Evolutionary conservation across 1,140 invertebrate genomes (phyloP).

Genomic region (Leucophenga varia): DNA sequence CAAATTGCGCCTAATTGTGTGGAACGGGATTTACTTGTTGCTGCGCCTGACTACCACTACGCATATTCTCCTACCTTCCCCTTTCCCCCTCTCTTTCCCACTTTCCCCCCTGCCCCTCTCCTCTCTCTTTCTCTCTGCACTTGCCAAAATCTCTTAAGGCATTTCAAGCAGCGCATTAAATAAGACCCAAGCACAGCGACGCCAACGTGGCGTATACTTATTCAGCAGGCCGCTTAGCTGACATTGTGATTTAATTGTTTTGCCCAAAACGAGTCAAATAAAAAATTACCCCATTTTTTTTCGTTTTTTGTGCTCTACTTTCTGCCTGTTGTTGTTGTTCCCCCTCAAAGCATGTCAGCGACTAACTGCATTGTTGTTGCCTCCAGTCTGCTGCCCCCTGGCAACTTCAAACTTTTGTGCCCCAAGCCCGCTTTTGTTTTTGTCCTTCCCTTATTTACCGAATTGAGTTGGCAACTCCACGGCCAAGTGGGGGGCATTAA

Average conservation of each 20-base stretch:
- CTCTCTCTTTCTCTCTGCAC: neutral
- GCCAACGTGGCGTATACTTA: slow-evolving; percentile 23
- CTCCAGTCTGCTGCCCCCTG: too few relatives aligned
- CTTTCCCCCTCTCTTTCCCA: too few relatives aligned
- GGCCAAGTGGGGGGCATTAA: slow-evolving; percentile 42
- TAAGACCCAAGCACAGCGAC: slow-evolving; percentile 9
- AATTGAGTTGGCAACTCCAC: slow-evolving; percentile 35
- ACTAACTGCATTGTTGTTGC: slow-evolving; percentile 22
- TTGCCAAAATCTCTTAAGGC: slow-evolving; percentile 25
- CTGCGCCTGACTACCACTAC: slow-evolving; percentile 15
- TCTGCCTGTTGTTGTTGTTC: slow-evolving; percentile 4
- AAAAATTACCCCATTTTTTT: slow-evolving; percentile 21
- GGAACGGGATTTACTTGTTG: slow-evolving; percentile 46
- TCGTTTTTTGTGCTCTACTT: slow-evolving; percentile 1
- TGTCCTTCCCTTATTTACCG: slow-evolving; percentile 37
- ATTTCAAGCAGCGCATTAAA: slow-evolving; percentile 22
- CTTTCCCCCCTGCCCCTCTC: slow-evolving; percentile 12
- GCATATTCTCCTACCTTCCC: slow-evolving; percentile 27
- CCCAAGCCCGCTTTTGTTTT: slow-evolving; percentile 4
- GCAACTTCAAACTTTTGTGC: slow-evolving; percentile 7
- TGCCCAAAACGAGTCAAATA: slow-evolving; percentile 20
- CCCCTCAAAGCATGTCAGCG: slow-evolving; percentile 8
- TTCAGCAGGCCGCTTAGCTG: slow-evolving; percentile 36
- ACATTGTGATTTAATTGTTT: slow-evolving; percentile 50
- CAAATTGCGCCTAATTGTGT: slow-evolving; percentile 53